Base-by-base conservation (phyloP, 2,888 invertebrate genomes). In the Teleiodes luculella region DNA sequence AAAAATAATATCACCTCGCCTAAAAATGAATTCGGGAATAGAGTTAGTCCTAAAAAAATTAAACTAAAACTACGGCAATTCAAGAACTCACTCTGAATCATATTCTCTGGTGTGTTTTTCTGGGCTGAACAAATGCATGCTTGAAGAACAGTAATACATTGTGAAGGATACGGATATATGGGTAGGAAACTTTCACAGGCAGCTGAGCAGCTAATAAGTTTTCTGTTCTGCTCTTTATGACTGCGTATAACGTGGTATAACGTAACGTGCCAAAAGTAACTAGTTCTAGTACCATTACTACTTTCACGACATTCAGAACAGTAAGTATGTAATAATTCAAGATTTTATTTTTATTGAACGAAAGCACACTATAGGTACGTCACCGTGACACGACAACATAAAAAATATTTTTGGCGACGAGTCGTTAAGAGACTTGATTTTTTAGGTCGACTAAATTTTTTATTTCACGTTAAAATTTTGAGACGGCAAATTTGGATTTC, bases 311-410 rank as follows among this genome's bases (percentile, higher is more conserved):
- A 76, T 72, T 77, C 65, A 73, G 63, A 64, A 63, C 66, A 71
- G 67, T 73, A 66, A 66, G n/a, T n/a, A n/a, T n/a, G n/a, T n/a
- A 70, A 71, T 70, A 79, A 79, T 85, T 84, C 75, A 72, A 69
- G 63, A 75, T 78, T 8, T 33, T 33, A 11, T 33, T 43, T 82
- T 80, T 79, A 83, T 76, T 75, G 73, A 76, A 76, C 65, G 70
- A 76, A 76, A 77, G 72, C 77, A 80, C 77, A 80, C 70, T 70
- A 43, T 43, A n/a, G n/a, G n/a, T n/a, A 82, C 80, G 86, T 86
- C 86, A 87, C 68, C 65, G 65, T 86, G 86, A 83, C 86, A 84
- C 80, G 83, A 74, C 72, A 81, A 71, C 68, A 69, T 70, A 73
- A 74, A 78, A 74, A 75, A 75, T 74, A 71, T 74, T 77, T 79